Evolutionary conservation across 2,113 vertebrate genomes (phyloP).

Genomic region (Cheilinus undulatus): DNA sequence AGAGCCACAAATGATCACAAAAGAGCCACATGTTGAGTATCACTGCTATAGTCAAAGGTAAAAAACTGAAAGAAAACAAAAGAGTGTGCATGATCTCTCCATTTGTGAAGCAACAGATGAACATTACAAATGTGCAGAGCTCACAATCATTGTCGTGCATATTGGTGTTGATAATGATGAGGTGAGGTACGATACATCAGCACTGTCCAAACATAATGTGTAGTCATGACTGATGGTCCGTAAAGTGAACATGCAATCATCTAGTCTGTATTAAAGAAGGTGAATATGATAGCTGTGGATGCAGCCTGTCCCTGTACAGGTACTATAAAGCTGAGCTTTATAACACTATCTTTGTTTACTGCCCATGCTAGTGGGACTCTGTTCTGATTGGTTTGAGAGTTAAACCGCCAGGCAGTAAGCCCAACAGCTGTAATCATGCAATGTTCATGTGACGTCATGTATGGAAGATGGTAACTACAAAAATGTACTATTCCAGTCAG

Average conservation of each 20-base stretch:
- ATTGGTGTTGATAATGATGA: neutral
- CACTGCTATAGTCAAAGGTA: too few relatives aligned
- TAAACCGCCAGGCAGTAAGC: neutral
- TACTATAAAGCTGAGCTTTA: conserved; percentile 7
- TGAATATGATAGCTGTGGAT: neutral
- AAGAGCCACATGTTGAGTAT: too few relatives aligned
- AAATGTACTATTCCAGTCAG: neutral
- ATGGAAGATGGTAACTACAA: neutral
- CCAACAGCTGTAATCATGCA: neutral
- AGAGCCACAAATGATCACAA: too few relatives aligned
- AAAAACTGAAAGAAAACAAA: too few relatives aligned
- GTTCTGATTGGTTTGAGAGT: neutral
- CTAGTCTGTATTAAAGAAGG: neutral
- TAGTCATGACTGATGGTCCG: neutral
- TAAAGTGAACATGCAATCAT: conserved; percentile 7
- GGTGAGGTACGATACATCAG: neutral
- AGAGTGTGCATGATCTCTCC: too few relatives aligned
- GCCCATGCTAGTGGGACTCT: neutral
- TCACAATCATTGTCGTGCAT: neutral
- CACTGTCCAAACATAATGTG: neutral
- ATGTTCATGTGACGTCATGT: neutral
- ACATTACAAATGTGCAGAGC: too few relatives aligned
- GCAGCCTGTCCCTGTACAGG: neutral
- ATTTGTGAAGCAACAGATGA: too few relatives aligned
- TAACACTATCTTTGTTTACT: neutral